Evolutionary conservation across 2,113 vertebrate genomes (phyloP), one percentile per base, ranked within the genome.

Genomic region (Arenaria interpres): DNA sequence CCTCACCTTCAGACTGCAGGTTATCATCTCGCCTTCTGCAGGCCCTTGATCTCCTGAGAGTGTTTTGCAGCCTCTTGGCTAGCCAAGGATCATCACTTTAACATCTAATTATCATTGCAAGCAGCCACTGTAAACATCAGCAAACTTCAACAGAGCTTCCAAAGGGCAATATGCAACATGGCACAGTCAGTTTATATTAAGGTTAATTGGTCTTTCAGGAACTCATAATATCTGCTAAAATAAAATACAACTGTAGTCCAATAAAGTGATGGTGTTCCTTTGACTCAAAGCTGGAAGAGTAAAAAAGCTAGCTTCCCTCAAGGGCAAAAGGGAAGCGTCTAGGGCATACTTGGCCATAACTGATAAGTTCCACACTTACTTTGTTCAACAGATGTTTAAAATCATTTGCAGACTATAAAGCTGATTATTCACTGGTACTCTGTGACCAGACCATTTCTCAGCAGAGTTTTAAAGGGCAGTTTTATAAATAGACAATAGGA

Each of bases 401-500:
- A 90, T 51, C 53, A 56, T 73, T 91, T 94, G 32, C 68, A 93
- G 85, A 46, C 54, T 53, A 79, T 66, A 72, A 88, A 91, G 67
- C 43, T 88, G 75, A 93, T 86, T 87, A 92, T 92, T 86, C 48
- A 62, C 77, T 66, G 79, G 60, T 48, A 59, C 39, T 67, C 41
- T 78, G 32, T 88, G 73, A 94, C 23, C 69, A 62, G 81, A 45
- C 7, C 13, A 12, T 48, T 83, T 63, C 84, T 89, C 43, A 76
- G 54, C 43, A 76, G 72, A 88, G 63, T 90, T 90, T 90, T 85
- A 94, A 86, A 92, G 35, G 45, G 37, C 50, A 69, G 57, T 84
- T 94, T 91, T 90, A 81, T 72, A 93, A 92, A 92, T 2, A 84
- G 78, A 75, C 35, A 95, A 78, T 39, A 88, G 54, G 67, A 84